These are phyloP conservation scores for Atrina japonica DNA, from an alignment of 2,888 invertebrate species.

Conservation along the genomic window DNA sequence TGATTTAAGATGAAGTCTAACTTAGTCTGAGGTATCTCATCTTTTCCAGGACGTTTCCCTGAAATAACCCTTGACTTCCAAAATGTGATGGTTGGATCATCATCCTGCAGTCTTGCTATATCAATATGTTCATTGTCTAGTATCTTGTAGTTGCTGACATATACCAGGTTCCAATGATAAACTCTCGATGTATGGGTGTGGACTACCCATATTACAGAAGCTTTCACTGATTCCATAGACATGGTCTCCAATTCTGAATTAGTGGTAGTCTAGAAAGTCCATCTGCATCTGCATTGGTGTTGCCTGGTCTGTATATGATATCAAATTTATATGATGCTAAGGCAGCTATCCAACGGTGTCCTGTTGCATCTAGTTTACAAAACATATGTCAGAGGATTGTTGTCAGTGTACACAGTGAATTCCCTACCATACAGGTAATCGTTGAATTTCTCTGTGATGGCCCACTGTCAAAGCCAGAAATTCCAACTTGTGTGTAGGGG, in stretches of 20 bases:
- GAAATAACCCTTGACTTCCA: too few relatives aligned
- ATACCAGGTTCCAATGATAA: too few relatives aligned
- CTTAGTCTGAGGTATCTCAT: too few relatives aligned
- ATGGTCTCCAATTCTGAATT: background rate
- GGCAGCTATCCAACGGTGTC: conserved; percentile 30
- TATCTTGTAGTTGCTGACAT: too few relatives aligned
- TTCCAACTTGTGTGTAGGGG: background rate
- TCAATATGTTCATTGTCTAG: too few relatives aligned
- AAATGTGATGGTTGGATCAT: too few relatives aligned
- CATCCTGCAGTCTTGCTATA: too few relatives aligned
- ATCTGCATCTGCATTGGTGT: conserved; percentile 41
- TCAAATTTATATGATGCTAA: conserved; percentile 30
- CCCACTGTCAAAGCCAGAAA: conserved; percentile 39
- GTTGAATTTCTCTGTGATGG: conserved; percentile 34
- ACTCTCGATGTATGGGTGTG: too few relatives aligned
- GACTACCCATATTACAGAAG: too few relatives aligned
- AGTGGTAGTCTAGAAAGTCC: conserved; percentile 32
- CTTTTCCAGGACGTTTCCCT: too few relatives aligned
- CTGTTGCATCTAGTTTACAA: conserved; percentile 38
- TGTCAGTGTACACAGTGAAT: conserved; percentile 17
- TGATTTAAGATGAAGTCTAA: too few relatives aligned
- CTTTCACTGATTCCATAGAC: too few relatives aligned
- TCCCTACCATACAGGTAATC: background rate
- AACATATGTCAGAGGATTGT: conserved; percentile 35
- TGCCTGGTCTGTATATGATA: conserved; percentile 31